Evolutionary conservation across 2,888 invertebrate genomes (phyloP), one percentile per base, ranked within the genome.

Genomic region (Brenthis daphne): DNA sequence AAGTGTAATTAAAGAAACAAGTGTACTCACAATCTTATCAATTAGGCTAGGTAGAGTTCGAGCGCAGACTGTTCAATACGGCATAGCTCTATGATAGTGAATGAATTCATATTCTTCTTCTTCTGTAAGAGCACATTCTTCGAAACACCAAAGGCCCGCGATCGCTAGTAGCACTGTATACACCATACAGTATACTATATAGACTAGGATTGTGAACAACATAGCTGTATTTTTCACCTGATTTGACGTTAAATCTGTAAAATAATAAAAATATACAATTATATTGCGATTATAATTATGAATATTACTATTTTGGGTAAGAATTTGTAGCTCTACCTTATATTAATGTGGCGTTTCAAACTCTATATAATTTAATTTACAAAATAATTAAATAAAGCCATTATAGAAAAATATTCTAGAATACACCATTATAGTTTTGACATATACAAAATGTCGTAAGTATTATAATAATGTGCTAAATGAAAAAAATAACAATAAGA

Each of bases 111-210:
- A 88, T 73, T 92, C 92, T 69, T 92, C 90, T 65, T 93, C 92
- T 57, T 92, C 92, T 2, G 90, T 89, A 2, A 88, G 82, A 2
- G 84, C 83, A 72, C 93, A 93, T 77, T 93, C 93, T 70, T 93
- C 93, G 74, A 91, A 93, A 80, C 93, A 93, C 93, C 93, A 93
- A 64, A 93, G 88, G 0, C 93, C 93, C 37, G 88, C 93, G 57
- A 93, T 83, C 13, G 92, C 90, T 64, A 93, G 82, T 20, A 92
- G 83, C 6, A 92, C 77, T 16, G 86, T 90, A 75, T 93, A 93
- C 20, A 85, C 77, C 64, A 83, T 76, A 80, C 83, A 93, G 83
- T 93, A 93, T 56, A 84, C 70, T 67, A 87, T 33, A 76, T 90
- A 93, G 14, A 89, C 79, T 8, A 92, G 75, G 14, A 88, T 85